Evolutionary conservation across 2,888 invertebrate genomes (phyloP).

Genomic region (Xestia xanthographa): DNA sequence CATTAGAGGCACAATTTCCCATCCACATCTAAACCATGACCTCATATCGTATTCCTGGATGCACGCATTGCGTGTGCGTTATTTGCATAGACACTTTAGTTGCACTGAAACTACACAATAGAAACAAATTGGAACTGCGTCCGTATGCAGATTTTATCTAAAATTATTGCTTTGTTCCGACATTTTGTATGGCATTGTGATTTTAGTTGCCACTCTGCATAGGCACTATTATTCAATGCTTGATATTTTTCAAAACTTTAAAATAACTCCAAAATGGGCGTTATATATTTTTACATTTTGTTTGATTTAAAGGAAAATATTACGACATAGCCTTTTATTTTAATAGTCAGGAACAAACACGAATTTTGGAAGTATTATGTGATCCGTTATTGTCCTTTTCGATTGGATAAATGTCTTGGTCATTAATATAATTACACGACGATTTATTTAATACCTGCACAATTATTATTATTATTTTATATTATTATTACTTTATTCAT

Average conservation of each 20-base stretch:
- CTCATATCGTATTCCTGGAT: background rate
- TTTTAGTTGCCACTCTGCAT: background rate
- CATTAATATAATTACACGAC: background rate
- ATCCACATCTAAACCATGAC: background rate
- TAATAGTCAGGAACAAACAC: background rate
- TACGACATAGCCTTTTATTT: background rate
- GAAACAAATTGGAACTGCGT: constrained; percentile 38
- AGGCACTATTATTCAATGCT: background rate
- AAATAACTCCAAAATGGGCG: background rate
- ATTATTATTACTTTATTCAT: no score
- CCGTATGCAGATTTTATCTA: constrained; percentile 31
- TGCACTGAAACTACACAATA: constrained; percentile 33
- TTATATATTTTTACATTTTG: background rate
- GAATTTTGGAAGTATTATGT: background rate
- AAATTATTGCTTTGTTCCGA: constrained; percentile 29
- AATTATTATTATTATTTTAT: no score
- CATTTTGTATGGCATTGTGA: constrained; percentile 22
- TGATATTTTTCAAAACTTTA: background rate
- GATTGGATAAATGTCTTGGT: background rate
- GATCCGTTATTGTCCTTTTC: background rate
- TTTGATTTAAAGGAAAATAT: background rate
- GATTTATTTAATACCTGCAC: background rate
- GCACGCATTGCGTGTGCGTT: background rate
- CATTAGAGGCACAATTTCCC: background rate
- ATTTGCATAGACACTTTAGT: constrained; percentile 12